Percentiles rank a stretch among this genome's conserved stretches.
Conservation (phyloP, 2,113 vertebrate species). For the rat (Rattus norvegicus) region GRCr8 NC_086033.1:85871501-85872000, state of each 20-base stretch:
- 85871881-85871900: not conserved
- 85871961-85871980: not conserved
- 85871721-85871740: not conserved
- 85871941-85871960: not conserved
- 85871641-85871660: not conserved
- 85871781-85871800: not conserved
- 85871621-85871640: not conserved
- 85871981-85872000: not conserved
- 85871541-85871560: not conserved
- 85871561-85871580: not conserved
- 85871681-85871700: not conserved
- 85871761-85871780: not conserved
- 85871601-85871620: not conserved
- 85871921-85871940: not conserved
- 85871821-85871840: not conserved
- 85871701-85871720: not conserved
- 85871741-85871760: not conserved
- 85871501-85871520: not conserved
- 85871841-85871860: not conserved
- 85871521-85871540: not conserved
- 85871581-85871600: not conserved
- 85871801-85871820: not conserved
- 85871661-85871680: not conserved
- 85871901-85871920: not conserved
- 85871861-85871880: not conserved